phyloP scores from a whole-genome alignment of 2,888 invertebrate genomes.

The Lycocerus yunnanus region DNA sequence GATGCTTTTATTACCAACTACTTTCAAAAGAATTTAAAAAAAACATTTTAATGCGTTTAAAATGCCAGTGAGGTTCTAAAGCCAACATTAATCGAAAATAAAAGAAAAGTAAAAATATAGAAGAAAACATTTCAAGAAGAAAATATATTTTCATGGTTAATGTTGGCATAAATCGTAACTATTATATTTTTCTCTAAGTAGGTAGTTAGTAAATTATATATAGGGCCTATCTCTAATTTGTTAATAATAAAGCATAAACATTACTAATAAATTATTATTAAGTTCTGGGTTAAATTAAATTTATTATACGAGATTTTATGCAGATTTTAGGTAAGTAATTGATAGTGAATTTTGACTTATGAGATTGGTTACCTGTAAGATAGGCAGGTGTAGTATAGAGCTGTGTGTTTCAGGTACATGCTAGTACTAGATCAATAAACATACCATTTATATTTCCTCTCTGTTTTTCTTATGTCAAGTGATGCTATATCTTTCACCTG shows the following conservation, averaged over 20 bases:
- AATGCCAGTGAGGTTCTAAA: neutral
- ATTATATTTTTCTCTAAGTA: neutral
- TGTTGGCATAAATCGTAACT: neutral
- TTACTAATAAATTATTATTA: neutral
- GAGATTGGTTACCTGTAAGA: neutral
- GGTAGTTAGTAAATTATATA: neutral
- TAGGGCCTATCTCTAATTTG: too few relatives aligned
- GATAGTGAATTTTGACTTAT: neutral
- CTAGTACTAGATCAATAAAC: slow-evolving; percentile 1
- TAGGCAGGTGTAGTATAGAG: neutral
- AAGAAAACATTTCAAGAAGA: neutral
- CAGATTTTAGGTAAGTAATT: neutral
- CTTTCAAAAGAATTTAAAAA: neutral
- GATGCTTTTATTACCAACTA: neutral
- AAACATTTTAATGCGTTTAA: neutral
- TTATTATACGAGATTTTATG: neutral
- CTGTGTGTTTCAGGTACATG: slow-evolving; percentile 2
- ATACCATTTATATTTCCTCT: slow-evolving; percentile 2
- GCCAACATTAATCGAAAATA: neutral
- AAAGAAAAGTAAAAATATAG: neutral
- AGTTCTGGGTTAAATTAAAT: neutral
- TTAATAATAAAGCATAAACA: neutral
- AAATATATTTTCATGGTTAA: neutral
- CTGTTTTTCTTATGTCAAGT: slow-evolving; percentile 1
- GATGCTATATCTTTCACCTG: slow-evolving; percentile 2